Evolutionary conservation across 2,888 invertebrate genomes (phyloP).

Genomic region (Drosophila villosipedis): DNA sequence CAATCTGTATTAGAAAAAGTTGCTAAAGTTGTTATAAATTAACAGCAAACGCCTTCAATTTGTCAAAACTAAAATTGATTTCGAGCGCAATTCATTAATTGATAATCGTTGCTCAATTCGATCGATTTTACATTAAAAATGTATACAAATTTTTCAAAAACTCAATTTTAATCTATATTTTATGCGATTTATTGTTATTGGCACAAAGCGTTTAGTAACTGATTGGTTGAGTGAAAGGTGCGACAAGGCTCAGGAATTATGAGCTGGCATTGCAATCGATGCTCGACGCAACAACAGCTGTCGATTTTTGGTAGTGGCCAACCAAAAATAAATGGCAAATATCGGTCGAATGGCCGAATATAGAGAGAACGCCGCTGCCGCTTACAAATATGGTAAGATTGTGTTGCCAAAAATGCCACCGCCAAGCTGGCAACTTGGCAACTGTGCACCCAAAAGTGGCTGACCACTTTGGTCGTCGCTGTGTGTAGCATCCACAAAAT

Average conservation of each 20-base stretch:
- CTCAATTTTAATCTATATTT: neutral
- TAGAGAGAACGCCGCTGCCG: slow-evolving; percentile 48
- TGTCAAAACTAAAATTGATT: neutral
- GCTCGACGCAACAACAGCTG: slow-evolving; percentile 38
- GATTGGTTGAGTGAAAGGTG: slow-evolving; percentile 62
- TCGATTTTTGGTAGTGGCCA: slow-evolving; percentile 27
- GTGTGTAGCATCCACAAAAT: slow-evolving; percentile 53
- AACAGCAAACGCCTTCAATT: neutral
- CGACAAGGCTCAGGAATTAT: slow-evolving; percentile 65
- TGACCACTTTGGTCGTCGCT: slow-evolving; percentile 59
- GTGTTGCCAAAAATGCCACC: slow-evolving; percentile 49
- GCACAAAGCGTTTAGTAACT: neutral
- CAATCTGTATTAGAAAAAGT: neutral
- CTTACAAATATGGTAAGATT: slow-evolving; percentile 63
- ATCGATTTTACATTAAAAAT: neutral
- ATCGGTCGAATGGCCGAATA: slow-evolving; percentile 72
- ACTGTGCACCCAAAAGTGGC: slow-evolving; percentile 59
- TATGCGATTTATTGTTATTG: neutral
- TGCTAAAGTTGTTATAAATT: neutral
- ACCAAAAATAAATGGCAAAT: slow-evolving; percentile 64
- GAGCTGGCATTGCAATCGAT: slow-evolving; percentile 39
- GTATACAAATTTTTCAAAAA: neutral
- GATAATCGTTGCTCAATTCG: neutral
- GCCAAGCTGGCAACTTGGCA: slow-evolving; percentile 27
- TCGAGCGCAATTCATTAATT: neutral